Conservation (phyloP, 2,888 invertebrate species). For the Vannuccia rotundouncinata region DNA sequence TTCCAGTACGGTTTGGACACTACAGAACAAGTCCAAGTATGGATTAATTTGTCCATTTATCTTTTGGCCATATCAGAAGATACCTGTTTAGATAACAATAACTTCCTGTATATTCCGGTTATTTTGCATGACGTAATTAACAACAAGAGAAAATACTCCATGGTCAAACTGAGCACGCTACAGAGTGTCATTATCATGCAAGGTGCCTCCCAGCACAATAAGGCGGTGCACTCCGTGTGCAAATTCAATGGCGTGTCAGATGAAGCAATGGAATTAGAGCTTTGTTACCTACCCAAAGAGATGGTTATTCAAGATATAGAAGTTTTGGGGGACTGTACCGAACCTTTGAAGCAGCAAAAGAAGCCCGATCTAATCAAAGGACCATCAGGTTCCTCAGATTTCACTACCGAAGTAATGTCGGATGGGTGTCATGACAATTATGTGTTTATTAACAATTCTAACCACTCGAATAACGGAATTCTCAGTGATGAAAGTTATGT, state of each 20-base stretch:
- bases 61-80: background rate
- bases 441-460: background rate
- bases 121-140: background rate
- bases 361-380: background rate
- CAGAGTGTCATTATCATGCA: background rate
- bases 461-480: background rate
- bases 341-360: background rate
- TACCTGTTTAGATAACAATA: background rate
- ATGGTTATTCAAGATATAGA: background rate
- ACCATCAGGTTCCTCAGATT: background rate
- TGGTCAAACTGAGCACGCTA: background rate
- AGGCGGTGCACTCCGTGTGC: background rate
- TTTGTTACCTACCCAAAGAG: background rate
- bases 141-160: background rate
- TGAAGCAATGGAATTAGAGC: background rate
- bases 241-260: background rate
- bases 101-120: background rate
- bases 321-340: background rate
- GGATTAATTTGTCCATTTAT: background rate
- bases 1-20: background rate
- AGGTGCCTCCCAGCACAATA: background rate
- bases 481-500: background rate
- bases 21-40: background rate
- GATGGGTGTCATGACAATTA: background rate
- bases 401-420: background rate